Evolutionary conservation across 2,113 vertebrate species (phyloP).

Genomic region (Fregata magnificens): DNA sequence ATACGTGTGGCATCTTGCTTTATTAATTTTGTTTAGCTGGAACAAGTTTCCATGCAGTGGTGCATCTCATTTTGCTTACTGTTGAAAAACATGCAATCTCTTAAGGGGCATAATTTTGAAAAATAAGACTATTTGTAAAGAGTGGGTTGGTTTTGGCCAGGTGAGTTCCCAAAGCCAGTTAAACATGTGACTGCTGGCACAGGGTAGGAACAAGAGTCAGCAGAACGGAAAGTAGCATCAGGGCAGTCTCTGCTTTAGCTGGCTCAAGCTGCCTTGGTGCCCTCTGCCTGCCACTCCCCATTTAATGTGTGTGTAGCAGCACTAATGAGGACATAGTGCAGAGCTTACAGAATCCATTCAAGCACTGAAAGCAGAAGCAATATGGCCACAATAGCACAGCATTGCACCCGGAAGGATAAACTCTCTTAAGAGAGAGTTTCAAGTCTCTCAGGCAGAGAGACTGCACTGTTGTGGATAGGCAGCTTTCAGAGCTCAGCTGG

Average conservation of each 20-base stretch:
- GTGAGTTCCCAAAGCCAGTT: not conserved
- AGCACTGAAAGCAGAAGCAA: not conserved
- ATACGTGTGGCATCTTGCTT: not conserved
- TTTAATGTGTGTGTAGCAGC: not conserved
- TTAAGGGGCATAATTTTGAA: not conserved
- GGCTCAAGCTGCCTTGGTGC: not conserved
- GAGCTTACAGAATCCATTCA: not conserved
- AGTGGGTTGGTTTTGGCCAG: not conserved
- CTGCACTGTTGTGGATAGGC: not conserved
- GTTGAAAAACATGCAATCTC: not conserved
- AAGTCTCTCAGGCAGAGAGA: not conserved
- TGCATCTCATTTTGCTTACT: not conserved
- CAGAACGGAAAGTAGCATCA: not conserved
- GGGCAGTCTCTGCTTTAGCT: not conserved
- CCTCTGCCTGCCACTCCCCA: not conserved
- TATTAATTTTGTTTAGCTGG: not conserved
- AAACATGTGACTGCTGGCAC: not conserved
- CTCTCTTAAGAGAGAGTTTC: not conserved
- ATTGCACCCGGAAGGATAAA: not conserved
- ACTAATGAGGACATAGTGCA: not conserved
- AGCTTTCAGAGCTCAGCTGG: not conserved
- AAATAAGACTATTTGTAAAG: not conserved
- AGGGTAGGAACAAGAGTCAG: not conserved
- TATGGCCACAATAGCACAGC: not conserved
- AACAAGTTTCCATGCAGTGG: not conserved